These are phyloP conservation scores for Ommatoiulus sabulosus DNA, from an alignment of 2,888 invertebrate genomes.

Conservation along the genomic window DNA sequence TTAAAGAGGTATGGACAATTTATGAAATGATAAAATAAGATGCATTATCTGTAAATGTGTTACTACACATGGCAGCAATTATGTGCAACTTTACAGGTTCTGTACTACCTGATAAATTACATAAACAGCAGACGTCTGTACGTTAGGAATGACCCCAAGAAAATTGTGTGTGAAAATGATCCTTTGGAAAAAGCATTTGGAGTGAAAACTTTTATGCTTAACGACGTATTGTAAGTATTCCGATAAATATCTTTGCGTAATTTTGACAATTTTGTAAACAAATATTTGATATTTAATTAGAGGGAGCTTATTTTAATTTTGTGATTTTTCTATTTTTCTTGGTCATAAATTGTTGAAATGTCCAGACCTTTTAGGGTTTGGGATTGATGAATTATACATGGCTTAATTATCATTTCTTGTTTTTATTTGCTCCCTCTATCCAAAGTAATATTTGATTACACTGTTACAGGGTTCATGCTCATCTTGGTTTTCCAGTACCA, in stretches of 20 bases:
- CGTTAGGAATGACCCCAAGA: constrained; percentile 38
- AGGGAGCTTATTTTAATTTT: not conserved
- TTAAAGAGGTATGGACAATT: constrained; percentile 46
- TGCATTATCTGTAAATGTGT: not conserved
- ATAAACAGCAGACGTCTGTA: constrained; percentile 14
- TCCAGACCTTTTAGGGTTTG: not conserved
- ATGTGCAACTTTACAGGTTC: constrained; percentile 44
- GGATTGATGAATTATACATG: not conserved
- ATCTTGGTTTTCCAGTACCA: not conserved
- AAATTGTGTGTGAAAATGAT: constrained; percentile 57
- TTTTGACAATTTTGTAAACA: not conserved
- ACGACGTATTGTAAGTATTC: constrained; percentile 58
- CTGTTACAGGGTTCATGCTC: not conserved
- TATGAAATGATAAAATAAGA: not conserved
- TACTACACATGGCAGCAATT: not conserved
- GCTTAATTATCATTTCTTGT: not conserved
- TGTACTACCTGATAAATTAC: constrained; percentile 42
- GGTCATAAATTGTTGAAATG: not conserved
- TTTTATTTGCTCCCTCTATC: constrained; percentile 16
- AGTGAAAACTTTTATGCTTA: constrained; percentile 53
- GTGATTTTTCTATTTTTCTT: not conserved
- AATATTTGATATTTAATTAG: not conserved
- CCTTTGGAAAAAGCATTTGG: constrained; percentile 58
- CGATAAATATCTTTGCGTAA: not conserved
- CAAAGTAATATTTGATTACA: not conserved